Evolutionary conservation across 2,113 vertebrate species (phyloP), one percentile per base, ranked within the genome.

Genomic region (Phycodurus eques): DNA sequence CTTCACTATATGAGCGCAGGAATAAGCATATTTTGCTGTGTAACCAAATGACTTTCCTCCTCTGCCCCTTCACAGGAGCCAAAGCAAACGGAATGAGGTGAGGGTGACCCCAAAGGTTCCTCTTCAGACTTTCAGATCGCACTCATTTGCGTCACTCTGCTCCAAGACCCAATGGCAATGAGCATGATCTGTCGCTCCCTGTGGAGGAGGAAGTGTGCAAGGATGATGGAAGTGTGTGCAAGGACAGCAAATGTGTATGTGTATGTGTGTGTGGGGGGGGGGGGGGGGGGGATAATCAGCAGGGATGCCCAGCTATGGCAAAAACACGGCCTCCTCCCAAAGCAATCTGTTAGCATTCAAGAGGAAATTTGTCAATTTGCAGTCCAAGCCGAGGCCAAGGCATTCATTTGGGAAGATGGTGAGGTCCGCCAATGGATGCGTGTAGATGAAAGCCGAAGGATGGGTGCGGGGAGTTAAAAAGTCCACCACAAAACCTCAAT

Each of bases 81-180:
- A 47, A 60, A 73, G 77, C 43, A 59, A 71, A 75, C 67, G 68
- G 83, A 80, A 80, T 49, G 69, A 80, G 67, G 31, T 73, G 69
- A 68, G 80, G 70, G 70, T 83, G 74, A 89, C 83, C 70, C 70
- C 46, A 75, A 66, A 82, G 81, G 77, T 86, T 83, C 87, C 83
- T 78, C 66, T 47, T 51, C 65, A 51, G 80, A 86, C 65, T 87
- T 83, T 80, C 76, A 78, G 74, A 59, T 73, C 67, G 69, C 27
- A 42, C 74, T 74, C 76, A 75, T 90, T 87, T 83, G 80, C 79
- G 83, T 90, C 81, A 67, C 60, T 77, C 86, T 43, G 47, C 70
- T 67, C 83, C 42, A 20, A 88, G 80, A 85, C 77, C 86, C 83
- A 86, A 85, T 84, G 82, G 79, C 78, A 81, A 77, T 71, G 57